These are phyloP conservation scores for Sphinx pinastri DNA, from an alignment of 2,888 invertebrate genomes.

Conservation along the genomic window DNA sequence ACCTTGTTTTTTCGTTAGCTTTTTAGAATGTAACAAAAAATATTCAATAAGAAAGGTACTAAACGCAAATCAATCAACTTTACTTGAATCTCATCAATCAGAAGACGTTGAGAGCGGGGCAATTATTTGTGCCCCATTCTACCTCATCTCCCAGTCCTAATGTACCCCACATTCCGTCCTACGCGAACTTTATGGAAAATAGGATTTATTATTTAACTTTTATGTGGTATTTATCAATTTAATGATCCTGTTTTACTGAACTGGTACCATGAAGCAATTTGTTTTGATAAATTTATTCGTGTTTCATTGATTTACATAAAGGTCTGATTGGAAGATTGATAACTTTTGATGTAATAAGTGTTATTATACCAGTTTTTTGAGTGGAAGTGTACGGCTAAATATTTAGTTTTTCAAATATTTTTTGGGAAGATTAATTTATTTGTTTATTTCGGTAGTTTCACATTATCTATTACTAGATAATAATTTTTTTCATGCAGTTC, in stretches of 20 bases:
- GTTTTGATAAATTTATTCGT: not conserved
- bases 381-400: too few species aligned
- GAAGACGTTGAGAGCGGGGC: slow-evolving; percentile 28
- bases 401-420: too few species aligned
- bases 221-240: slow-evolving; percentile 36
- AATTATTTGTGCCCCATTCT: slow-evolving; percentile 32
- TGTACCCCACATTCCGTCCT: slow-evolving; percentile 29
- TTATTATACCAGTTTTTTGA: too few species aligned
- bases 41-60: slow-evolving; percentile 24
- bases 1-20: not conserved
- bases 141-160: not conserved
- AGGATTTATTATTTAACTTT: slow-evolving; percentile 46
- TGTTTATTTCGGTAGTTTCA: too few species aligned
- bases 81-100: slow-evolving; percentile 43
- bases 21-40: not conserved
- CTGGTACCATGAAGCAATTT: slow-evolving; percentile 18
- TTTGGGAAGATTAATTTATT: too few species aligned
- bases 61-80: slow-evolving; percentile 45
- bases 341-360: not conserved
- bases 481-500: not conserved
- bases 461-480: too few species aligned
- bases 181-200: slow-evolving; percentile 16
- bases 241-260: not conserved
- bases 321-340: not conserved
- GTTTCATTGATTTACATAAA: not conserved